Evolutionary conservation across 1,140 invertebrate species (phyloP), one percentile per base, ranked within the genome.

Genomic region (Helicoverpa zea): DNA sequence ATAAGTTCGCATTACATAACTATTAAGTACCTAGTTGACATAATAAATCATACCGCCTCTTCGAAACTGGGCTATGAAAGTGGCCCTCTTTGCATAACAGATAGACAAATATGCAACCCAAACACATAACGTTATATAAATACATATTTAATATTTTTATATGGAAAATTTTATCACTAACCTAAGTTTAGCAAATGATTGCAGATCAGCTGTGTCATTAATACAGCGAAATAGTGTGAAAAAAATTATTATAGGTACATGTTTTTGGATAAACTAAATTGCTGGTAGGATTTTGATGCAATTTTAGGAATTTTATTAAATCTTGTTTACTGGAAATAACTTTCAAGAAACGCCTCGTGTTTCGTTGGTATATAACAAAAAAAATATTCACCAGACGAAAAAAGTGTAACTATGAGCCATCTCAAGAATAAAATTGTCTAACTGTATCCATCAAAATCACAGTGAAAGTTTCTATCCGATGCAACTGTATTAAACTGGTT

Each of bases 21-120:
- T 52, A 12, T 43, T 9, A 72, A 72, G 49, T 52, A 72, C 68
- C 11, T 16, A 68, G 64, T 68, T 68, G 43, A 68, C 64, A 68
- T 47, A 16, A 54, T 72, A 72, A 9, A 54, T 72, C 18, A 29
- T 54, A 3, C 29, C 49, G 23, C 12, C 49, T 30, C 47, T 3
- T 43, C 5, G 49, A 51, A 72, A 72, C 68, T 72, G 23, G 68
- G 68, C 23, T 30, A 5, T 11, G 68, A 72, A 54, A 54, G 68
- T 72, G n/a, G 64, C 64, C 43, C 23, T 72, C 18, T 72, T 72
- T 72, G 54, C 23, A 54, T 72, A 72, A 72, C 68, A 72, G 12
- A 7, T 10, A 54, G 49, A 72, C 54, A 54, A 72, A 72, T 72
- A 72, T 64, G 23, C 23, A 72, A 72, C 68, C 68, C 13, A n/a